These are phyloP conservation scores for Tachypleus tridentatus DNA, from an alignment of 1,140 invertebrate genomes.

Conservation along the genomic window DNA sequence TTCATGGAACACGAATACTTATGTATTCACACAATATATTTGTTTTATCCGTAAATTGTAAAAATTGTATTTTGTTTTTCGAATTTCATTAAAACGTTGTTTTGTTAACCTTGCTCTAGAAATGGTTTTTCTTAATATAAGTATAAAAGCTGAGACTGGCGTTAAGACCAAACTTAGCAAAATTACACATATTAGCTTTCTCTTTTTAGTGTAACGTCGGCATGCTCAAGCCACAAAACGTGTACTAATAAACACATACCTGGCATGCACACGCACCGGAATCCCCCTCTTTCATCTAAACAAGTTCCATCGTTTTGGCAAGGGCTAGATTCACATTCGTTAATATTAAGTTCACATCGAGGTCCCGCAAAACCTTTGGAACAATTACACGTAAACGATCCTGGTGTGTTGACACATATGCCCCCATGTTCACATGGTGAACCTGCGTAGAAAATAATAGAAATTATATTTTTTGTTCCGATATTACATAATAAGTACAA, in stretches of 20 bases:
- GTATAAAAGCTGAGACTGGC: too few relatives aligned
- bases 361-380: conserved; percentile 85
- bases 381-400: conserved; percentile 84
- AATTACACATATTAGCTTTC: too few relatives aligned
- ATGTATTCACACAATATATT: too few relatives aligned
- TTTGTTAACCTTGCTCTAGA: too few relatives aligned
- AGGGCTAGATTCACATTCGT: conserved; percentile 88
- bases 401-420: conserved; percentile 80
- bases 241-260: conserved; percentile 48
- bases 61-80: too few relatives aligned
- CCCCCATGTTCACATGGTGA: conserved; percentile 36
- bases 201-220: too few relatives aligned
- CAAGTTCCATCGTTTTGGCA: conserved; percentile 90
- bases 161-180: too few relatives aligned
- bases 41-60: too few relatives aligned
- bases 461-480: background rate
- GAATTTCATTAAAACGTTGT: too few relatives aligned
- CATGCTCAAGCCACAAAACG: background rate
- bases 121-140: too few relatives aligned
- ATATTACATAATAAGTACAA: too few relatives aligned
- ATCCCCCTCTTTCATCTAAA: conserved; percentile 85
- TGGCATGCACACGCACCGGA: conserved; percentile 92
- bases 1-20: too few relatives aligned
- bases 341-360: conserved; percentile 58
- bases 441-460: conserved; percentile 9